Conservation (phyloP, 2,888 invertebrate genomes). For the Coelogynopora nodosa region DNA sequence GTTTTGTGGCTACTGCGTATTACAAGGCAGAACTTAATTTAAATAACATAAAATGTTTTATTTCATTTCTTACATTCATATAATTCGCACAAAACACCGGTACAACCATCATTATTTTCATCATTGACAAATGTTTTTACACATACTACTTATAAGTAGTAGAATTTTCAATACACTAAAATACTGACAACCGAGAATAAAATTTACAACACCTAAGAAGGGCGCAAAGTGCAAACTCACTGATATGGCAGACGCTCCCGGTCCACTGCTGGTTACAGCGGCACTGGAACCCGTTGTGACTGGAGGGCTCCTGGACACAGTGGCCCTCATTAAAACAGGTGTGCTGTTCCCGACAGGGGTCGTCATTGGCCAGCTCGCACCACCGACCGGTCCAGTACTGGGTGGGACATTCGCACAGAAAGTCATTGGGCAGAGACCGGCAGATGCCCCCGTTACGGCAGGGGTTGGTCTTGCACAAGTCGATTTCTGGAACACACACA, state of each 20-base stretch:
- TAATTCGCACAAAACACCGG: too few relatives aligned
- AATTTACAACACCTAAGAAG: too few relatives aligned
- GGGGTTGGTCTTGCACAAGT: conserved; percentile 37
- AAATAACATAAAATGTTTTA: too few relatives aligned
- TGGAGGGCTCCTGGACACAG: not conserved
- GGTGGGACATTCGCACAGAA: conserved; percentile 15
- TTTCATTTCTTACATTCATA: too few relatives aligned
- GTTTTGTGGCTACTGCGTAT: too few relatives aligned
- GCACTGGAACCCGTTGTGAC: conserved; percentile 35
- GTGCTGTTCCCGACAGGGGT: not conserved
- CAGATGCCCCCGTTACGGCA: conserved; percentile 27
- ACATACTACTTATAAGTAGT: too few relatives aligned
- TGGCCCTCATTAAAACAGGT: conserved; percentile 35
- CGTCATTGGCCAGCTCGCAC: not conserved
- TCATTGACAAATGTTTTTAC: too few relatives aligned
- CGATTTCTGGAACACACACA: conserved; percentile 37
- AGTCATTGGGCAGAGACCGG: not conserved
- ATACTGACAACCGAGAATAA: too few relatives aligned
- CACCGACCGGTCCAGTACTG: conserved; percentile 23
- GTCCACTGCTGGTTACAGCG: not conserved
- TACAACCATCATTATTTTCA: too few relatives aligned
- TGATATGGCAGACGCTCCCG: conserved; percentile 35
- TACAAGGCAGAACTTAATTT: too few relatives aligned
- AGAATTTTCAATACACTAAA: too few relatives aligned
- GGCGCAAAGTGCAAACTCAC: not conserved